These are phyloP conservation scores for Leptopilina drosophilae DNA, from an alignment of 2,888 invertebrate species.

Conservation along the genomic window DNA sequence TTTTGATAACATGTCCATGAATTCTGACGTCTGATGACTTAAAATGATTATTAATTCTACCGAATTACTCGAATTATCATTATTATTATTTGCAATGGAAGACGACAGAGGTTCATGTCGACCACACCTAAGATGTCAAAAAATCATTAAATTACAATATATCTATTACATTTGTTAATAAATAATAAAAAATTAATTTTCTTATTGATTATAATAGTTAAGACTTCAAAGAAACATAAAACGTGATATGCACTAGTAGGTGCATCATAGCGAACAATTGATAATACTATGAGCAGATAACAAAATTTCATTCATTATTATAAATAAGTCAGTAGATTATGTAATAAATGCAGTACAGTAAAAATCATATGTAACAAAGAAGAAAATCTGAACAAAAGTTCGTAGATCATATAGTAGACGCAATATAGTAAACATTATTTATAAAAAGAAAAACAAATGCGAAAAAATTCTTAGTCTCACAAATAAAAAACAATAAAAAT, in stretches of 20 bases:
- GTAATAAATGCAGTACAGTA: background rate
- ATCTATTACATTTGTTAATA: background rate
- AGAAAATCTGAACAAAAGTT: background rate
- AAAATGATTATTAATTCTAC: constrained; percentile 10
- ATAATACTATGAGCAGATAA: background rate
- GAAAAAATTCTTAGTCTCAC: too few relatives aligned
- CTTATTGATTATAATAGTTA: background rate
- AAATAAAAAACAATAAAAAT: constrained; percentile 6
- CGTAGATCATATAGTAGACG: background rate
- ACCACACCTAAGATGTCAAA: background rate
- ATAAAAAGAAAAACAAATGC: background rate
- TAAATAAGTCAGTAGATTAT: background rate
- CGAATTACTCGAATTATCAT: constrained; percentile 5
- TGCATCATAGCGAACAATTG: background rate
- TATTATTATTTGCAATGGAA: background rate
- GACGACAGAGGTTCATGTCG: constrained; percentile 2
- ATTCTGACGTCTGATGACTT: constrained; percentile 6
- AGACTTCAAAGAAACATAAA: background rate
- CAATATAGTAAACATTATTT: background rate
- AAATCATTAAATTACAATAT: background rate
- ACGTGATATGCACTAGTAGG: constrained; percentile 7
- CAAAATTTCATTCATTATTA: background rate
- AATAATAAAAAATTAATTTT: background rate
- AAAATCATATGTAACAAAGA: background rate
- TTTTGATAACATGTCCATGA: constrained; percentile 4